These are phyloP conservation scores for Odiellus spinosus DNA, from an alignment of 2,888 invertebrate species.

Conservation along the genomic window DNA sequence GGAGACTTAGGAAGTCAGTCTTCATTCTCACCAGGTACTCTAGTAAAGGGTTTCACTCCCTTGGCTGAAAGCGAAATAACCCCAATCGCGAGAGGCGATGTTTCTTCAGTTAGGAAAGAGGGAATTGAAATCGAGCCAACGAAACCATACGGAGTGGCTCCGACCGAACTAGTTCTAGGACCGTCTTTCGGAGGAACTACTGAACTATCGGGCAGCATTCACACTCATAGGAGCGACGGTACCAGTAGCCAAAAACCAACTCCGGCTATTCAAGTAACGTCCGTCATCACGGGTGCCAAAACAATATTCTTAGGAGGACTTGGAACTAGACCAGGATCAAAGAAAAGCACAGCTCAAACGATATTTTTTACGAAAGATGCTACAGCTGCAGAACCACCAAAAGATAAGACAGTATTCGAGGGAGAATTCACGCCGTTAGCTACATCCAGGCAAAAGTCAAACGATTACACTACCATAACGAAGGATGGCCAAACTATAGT, in stretches of 20 bases:
- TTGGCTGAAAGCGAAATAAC: neutral
- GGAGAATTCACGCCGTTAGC: slow-evolving; percentile 4
- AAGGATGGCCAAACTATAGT: slow-evolving; percentile 13
- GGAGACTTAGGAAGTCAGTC: neutral
- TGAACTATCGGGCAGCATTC: neutral
- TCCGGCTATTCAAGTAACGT: slow-evolving; percentile 8
- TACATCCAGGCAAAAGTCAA: neutral
- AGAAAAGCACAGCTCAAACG: neutral
- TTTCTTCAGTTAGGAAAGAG: slow-evolving; percentile 1
- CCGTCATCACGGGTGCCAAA: slow-evolving; percentile 14
- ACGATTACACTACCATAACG: slow-evolving; percentile 11
- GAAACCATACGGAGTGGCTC: neutral
- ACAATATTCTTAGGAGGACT: slow-evolving; percentile 16
- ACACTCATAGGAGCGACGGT: neutral
- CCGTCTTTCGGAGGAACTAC: neutral
- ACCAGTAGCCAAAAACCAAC: neutral
- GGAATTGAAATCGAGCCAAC: slow-evolving; percentile 6
- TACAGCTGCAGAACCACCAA: neutral
- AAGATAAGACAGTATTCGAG: slow-evolving; percentile 4
- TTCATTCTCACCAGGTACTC: slow-evolving; percentile 6
- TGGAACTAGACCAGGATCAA: slow-evolving; percentile 6
- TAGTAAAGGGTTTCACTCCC: slow-evolving; percentile 14
- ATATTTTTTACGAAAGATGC: no score
- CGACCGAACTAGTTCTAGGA: neutral
- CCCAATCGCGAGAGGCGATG: neutral